Evolutionary conservation across 2,888 invertebrate genomes (phyloP), one percentile per base, ranked within the genome.

Genomic region (Halictus quadricinctus): DNA sequence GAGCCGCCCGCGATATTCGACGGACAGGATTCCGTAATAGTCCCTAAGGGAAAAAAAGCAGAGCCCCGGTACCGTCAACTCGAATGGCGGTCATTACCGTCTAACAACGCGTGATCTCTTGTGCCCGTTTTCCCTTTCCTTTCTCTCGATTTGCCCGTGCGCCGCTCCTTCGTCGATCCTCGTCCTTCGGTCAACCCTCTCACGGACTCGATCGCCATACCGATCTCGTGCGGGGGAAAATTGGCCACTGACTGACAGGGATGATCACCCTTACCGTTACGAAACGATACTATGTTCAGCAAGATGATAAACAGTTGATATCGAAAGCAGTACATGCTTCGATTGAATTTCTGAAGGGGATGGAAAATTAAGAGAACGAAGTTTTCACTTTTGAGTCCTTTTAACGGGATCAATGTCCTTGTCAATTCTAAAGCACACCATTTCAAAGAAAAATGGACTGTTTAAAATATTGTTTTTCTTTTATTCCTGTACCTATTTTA

Each of bases 51-150:
- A 60, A 79, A 76, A 76, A 79, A 84, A 46, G 72, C 50, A 48
- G 70, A 58, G 60, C 46, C 58, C 79, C 72, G 74, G 79, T 70
- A 81, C 79, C 76, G 72, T 66, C 79, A 74, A 79, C 54, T 66
- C 72, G 80, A 87, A 85, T 82, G 84, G 69, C 80, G 88, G 88
- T 88, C 85, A 87, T 88, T 88, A 82, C 81, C 80, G 79, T 82
- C 77, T 70, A 81, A 86, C 79, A 81, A 83, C 79, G 73, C 77
- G 72, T 36, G 64, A 76, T 84, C 76, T 79, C 77, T 77, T 74
- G 80, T 64, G 69, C 73, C 69, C 21, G 41, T 78, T 86, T 73
- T 76, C 80, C 77, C 79, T 79, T 81, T 75, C 79, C 46, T 60
- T 69, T 73, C 69, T 76, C 69, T 36, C 76, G 48, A 25, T 18